Evolutionary conservation across 2,797 vertebrate species (phyloP), one percentile per base, ranked within the genome.

Genomic region (Anguilla anguilla): DNA sequence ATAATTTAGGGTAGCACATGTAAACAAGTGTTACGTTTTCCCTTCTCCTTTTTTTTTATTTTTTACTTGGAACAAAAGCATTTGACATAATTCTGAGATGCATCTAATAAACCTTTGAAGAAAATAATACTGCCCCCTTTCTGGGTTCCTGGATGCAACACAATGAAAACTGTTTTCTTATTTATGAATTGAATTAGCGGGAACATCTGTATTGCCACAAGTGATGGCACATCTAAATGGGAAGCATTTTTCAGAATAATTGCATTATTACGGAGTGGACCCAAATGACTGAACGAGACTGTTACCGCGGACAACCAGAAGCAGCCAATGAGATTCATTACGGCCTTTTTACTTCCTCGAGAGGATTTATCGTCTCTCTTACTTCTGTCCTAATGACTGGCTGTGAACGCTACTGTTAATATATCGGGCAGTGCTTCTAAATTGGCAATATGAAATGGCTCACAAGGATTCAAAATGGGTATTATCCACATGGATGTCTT

Each of bases 281-380:
- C 94, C 91, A 94, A 95, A 95, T 93, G 94, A 95, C 94, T 95
- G 95, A 93, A 94, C 95, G 94, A 95, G 95, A 95, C 92, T 94
- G 94, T 94, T 94, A 93, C 94, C 85, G 93, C 91, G 93, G 94
- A 93, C 94, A 95, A 95, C 91, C 92, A 94, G 91, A 89, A 90
- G 92, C 92, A 91, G 93, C 94, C 93, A 93, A 93, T 91, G 85
- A 95, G 95, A 96, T 95, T 94, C 94, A 96, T 95, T 61, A 88
- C 93, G 88, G 89, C 91, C 92, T 89, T 94, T 94, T 91, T 84
- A 87, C 85, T 88, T 90, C 88, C 92, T 88, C 90, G 92, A 94
- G 91, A 93, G 94, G 94, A 95, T 96, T 96, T 95, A 95, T 95
- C 95, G 94, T 93, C 92, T 91, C 93, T 94, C 96, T 95, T 95